phyloP scores from a whole-genome alignment of 2,888 invertebrate genomes.

The Ellobium chinense region DNA sequence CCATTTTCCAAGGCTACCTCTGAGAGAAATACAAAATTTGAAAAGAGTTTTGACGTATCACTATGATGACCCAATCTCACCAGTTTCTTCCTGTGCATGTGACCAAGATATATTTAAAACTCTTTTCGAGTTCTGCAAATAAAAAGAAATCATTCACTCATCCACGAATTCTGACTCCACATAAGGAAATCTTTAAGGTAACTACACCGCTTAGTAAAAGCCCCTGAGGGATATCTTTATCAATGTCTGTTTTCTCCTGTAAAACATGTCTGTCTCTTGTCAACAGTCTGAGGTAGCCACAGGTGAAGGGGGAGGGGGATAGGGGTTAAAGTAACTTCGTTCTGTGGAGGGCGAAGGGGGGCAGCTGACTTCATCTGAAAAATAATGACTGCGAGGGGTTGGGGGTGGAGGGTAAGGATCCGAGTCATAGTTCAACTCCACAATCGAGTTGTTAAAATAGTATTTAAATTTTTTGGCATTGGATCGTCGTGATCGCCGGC shows the following conservation, averaged over 20 bases:
- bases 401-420: constrained; percentile 89
- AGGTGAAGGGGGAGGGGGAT: constrained; percentile 93
- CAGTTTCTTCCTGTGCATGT: too few relatives aligned
- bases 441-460: constrained; percentile 59
- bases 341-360: constrained; percentile 84
- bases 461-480: constrained; percentile 57
- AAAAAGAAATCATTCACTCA: too few relatives aligned
- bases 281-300: constrained; percentile 77
- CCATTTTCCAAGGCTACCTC: too few relatives aligned
- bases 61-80: too few relatives aligned
- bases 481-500: constrained; percentile 25
- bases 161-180: too few relatives aligned
- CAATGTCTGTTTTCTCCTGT: not conserved
- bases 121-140: too few relatives aligned
- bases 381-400: constrained; percentile 87
- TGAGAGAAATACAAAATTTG: too few relatives aligned
- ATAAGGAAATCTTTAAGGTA: too few relatives aligned
- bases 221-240: constrained; percentile 23
- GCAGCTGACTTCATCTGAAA: constrained; percentile 82
- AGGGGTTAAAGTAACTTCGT: constrained; percentile 88
- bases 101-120: too few relatives aligned
- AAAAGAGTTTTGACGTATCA: too few relatives aligned
- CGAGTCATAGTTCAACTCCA: constrained; percentile 82
- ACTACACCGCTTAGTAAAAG: too few relatives aligned
- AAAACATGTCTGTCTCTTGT: too few relatives aligned